Conservation (phyloP, 2,797 vertebrate genomes). For the Typhlichthys eigenmanni region DNA sequence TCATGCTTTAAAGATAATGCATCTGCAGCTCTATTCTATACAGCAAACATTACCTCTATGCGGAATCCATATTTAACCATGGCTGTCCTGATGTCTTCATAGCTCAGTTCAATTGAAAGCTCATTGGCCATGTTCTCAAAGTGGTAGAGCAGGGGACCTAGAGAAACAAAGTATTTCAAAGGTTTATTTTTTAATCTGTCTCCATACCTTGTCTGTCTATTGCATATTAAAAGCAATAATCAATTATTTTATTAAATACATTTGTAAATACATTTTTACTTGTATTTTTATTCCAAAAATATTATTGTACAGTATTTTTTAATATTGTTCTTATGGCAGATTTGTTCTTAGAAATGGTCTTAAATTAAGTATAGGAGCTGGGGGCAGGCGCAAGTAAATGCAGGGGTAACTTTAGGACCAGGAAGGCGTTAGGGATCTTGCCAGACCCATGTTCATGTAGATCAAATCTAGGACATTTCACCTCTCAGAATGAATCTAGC, state of each 20-base stretch:
- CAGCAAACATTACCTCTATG: slow-evolving; percentile 83
- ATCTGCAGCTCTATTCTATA: neutral
- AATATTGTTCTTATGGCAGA: neutral
- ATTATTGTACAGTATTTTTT: neutral
- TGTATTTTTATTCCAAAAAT: no score
- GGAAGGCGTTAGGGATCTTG: no score
- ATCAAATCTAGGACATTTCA: no score
- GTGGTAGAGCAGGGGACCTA: slow-evolving; percentile 95
- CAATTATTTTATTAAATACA: neutral
- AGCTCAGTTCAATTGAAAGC: slow-evolving; percentile 95
- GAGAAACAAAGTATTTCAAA: slow-evolving; percentile 6
- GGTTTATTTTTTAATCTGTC: no score
- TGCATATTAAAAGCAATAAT: neutral
- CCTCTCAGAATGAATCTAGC: neutral
- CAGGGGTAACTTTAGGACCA: no score
- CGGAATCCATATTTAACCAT: slow-evolving; percentile 90
- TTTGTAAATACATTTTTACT: no score
- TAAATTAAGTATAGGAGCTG: no score
- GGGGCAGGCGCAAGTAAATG: no score
- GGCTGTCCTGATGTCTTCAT: slow-evolving; percentile 91
- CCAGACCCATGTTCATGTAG: no score
- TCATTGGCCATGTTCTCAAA: slow-evolving; percentile 98
- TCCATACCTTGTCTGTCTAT: no score
- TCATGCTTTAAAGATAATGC: no score
- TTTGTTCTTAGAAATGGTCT: no score